phyloP scores from a whole-genome alignment of 2,888 invertebrate genomes.

The Euzetes globulus region DNA sequence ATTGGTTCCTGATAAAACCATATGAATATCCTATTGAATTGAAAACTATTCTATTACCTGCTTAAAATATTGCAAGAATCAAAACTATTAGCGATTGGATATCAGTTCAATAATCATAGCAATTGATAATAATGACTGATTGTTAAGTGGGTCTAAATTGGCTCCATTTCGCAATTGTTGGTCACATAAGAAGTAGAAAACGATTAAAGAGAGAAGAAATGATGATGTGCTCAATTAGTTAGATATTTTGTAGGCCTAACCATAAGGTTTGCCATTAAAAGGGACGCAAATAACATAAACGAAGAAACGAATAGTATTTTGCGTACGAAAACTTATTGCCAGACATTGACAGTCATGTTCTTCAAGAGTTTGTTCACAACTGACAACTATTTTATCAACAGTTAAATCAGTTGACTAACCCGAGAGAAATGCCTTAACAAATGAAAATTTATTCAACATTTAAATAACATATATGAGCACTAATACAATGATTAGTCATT shows the following conservation, averaged over 20 bases:
- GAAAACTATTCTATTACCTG: too few relatives aligned
- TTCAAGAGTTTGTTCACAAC: too few relatives aligned
- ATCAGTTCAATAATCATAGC: neutral
- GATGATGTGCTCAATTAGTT: constrained; percentile 19
- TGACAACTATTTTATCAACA: too few relatives aligned
- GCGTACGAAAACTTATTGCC: neutral
- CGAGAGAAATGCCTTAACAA: too few relatives aligned
- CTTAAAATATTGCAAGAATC: too few relatives aligned
- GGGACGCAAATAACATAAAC: neutral
- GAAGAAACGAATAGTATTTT: constrained; percentile 3
- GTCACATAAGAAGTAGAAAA: neutral
- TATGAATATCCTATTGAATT: too few relatives aligned
- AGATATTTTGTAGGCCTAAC: neutral
- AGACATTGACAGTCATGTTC: neutral
- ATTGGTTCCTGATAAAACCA: too few relatives aligned
- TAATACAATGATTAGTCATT: too few relatives aligned
- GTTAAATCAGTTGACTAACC: too few relatives aligned
- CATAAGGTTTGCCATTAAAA: constrained; percentile 26
- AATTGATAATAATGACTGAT: neutral
- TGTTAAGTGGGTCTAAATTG: neutral
- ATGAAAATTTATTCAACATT: too few relatives aligned
- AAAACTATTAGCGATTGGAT: too few relatives aligned
- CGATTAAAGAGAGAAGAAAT: neutral
- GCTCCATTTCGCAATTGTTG: constrained; percentile 10
- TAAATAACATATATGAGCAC: too few relatives aligned